Percentiles rank a stretch among this genome's conserved stretches.
These are phyloP conservation scores for Heteronetta atricapilla DNA, from an alignment of 2,113 vertebrate genomes.

Conservation along the genomic window DNA sequence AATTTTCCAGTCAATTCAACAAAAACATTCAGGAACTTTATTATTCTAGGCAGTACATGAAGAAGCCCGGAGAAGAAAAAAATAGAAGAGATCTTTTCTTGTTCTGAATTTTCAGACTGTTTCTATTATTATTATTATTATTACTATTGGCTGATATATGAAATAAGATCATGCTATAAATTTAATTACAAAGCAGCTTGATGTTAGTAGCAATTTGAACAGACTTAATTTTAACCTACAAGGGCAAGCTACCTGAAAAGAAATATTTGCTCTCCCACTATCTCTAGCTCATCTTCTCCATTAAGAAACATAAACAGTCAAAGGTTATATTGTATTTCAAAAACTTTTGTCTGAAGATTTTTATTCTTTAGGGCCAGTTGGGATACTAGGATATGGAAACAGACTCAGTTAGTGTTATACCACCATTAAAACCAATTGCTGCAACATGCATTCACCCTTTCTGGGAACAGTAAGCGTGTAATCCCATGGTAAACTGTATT, in stretches of 20 bases:
- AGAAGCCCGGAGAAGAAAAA: neutral
- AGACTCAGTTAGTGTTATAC: neutral
- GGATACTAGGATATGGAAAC: neutral
- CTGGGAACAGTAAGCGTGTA: rapidly evolving
- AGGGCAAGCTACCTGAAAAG: neutral
- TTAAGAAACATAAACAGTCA: neutral
- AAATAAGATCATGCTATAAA: neutral
- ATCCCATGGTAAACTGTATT: neutral
- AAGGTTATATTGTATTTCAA: neutral
- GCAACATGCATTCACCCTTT: neutral
- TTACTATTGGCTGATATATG: neutral
- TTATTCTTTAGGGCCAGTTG: neutral
- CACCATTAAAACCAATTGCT: neutral
- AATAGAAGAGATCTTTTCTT: neutral
- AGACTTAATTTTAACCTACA: neutral
- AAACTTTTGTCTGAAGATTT: neutral
- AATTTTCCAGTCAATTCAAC: neutral
- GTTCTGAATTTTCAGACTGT: neutral
- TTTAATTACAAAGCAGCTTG: neutral
- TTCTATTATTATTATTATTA: neutral
- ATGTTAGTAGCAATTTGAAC: rapidly evolving
- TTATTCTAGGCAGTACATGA: rapidly evolving
- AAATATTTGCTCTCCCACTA: rapidly evolving
- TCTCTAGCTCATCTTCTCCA: rapidly evolving
- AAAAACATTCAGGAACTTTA: rapidly evolving